These are phyloP conservation scores for Allacma fusca DNA, from an alignment of 2,888 invertebrate species.

Conservation along the genomic window DNA sequence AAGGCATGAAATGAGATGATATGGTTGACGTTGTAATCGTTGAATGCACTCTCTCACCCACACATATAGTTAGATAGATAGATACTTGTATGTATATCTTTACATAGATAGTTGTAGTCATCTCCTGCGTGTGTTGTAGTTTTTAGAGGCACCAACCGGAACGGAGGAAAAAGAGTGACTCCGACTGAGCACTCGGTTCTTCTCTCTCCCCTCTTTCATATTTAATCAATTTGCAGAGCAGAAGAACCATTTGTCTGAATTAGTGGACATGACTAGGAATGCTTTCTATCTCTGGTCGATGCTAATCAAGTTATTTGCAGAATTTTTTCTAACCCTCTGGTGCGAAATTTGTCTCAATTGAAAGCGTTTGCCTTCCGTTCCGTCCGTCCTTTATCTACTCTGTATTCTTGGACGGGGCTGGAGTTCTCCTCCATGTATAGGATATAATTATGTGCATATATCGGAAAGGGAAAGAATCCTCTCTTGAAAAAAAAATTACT, in stretches of 20 bases:
- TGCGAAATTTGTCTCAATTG: slow-evolving; percentile 62
- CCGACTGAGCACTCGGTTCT: slow-evolving; percentile 1
- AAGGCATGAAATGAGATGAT: slow-evolving; percentile 42
- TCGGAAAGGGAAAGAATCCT: not conserved
- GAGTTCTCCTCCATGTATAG: not conserved
- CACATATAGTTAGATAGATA: not conserved
- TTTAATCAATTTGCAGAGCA: slow-evolving; percentile 62
- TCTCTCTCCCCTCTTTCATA: slow-evolving; percentile 56
- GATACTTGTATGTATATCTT: no score
- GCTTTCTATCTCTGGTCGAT: slow-evolving; percentile 54
- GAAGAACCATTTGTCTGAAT: slow-evolving; percentile 62
- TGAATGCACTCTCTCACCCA: slow-evolving; percentile 12
- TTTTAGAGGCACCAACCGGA: slow-evolving; percentile 21
- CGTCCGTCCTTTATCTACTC: slow-evolving; percentile 13
- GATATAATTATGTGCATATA: no score
- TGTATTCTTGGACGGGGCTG: not conserved
- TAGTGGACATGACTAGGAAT: slow-evolving; percentile 61
- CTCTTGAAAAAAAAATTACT: slow-evolving; percentile 8
- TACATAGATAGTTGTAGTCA: no score
- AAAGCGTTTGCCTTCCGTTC: slow-evolving; percentile 17
- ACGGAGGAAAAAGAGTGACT: slow-evolving; percentile 9
- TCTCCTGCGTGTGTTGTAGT: not conserved
- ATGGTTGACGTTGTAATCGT: slow-evolving; percentile 15
- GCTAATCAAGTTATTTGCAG: slow-evolving; percentile 58
- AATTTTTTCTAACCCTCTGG: slow-evolving; percentile 61